phyloP scores from a whole-genome alignment of 1,140 invertebrate genomes.

The Hydropsyche tenuis region DNA sequence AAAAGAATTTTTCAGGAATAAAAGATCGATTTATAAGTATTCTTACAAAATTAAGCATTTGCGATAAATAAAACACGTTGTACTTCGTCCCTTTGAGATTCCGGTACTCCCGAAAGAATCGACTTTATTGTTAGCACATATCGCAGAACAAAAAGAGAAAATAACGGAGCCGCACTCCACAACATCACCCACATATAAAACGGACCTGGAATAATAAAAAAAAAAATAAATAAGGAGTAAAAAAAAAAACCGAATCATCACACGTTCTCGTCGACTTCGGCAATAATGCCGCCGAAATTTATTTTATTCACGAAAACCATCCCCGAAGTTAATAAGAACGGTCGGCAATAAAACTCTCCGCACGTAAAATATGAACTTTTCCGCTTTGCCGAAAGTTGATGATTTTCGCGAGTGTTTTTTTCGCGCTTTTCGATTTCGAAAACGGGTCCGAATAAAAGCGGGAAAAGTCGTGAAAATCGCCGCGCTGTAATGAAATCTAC shows the following conservation, averaged over 20 bases:
- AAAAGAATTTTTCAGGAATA: no score
- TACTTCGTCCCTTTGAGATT: background rate
- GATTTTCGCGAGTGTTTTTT: background rate
- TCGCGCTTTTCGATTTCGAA: background rate
- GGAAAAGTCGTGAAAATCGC: no score
- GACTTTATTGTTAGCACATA: background rate
- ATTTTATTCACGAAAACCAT: background rate
- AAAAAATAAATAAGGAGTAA: background rate
- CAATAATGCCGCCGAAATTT: constrained; percentile 15
- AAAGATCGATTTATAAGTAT: no score
- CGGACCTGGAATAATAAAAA: no score
- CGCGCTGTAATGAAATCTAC: no score
- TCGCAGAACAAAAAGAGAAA: background rate
- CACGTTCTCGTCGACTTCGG: background rate
- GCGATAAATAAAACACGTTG: background rate
- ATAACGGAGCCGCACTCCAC: no score
- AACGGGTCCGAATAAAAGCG: no score
- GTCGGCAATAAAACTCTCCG: constrained; percentile 4
- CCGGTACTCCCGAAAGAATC: background rate
- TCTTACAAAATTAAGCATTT: background rate
- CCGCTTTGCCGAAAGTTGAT: no score
- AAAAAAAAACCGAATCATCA: background rate
- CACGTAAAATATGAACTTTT: background rate
- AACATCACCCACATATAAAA: background rate
- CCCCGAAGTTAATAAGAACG: constrained; percentile 9